Percentiles rank a stretch among this genome's conserved stretches.
phyloP scores from a whole-genome alignment of 2,797 vertebrate genomes.

The Halcyon smyrnensis region DNA sequence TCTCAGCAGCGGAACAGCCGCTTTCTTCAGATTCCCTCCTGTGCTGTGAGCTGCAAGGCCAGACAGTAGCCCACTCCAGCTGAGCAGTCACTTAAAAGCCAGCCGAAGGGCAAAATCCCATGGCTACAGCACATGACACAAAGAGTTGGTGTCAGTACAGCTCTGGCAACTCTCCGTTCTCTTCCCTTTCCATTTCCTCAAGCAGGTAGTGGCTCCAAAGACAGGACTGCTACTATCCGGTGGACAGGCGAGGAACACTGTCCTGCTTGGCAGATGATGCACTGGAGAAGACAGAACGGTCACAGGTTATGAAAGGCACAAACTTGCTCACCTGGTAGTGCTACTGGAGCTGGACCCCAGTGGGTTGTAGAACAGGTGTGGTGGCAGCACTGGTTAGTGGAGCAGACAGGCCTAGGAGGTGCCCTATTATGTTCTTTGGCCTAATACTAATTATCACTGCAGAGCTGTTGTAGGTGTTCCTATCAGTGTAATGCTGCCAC shows the following conservation, averaged over 20 bases:
- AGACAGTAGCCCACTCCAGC: conserved; percentile 64
- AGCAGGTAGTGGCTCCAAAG: background rate
- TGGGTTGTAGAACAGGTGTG: background rate
- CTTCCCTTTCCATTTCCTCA: background rate
- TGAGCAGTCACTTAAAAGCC: conserved; percentile 29
- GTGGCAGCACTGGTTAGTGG: background rate
- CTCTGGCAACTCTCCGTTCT: background rate
- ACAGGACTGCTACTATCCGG: background rate
- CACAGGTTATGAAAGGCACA: background rate
- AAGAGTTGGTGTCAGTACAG: background rate
- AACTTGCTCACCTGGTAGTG: background rate
- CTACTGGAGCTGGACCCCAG: background rate
- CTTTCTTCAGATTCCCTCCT: conserved; percentile 50
- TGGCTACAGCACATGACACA: background rate
- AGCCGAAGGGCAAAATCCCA: conserved; percentile 29
- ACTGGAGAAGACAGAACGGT: background rate
- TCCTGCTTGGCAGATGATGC: background rate
- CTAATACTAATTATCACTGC: background rate
- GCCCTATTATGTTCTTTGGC: background rate
- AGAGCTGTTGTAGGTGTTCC: background rate
- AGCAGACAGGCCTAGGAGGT: background rate
- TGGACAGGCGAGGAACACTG: background rate
- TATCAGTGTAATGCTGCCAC: background rate
- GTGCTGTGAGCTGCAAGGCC: conserved; percentile 12
- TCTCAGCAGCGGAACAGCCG: background rate